Evolutionary conservation across 2,797 vertebrate genomes (phyloP).

Genomic region (Platalea minor): DNA sequence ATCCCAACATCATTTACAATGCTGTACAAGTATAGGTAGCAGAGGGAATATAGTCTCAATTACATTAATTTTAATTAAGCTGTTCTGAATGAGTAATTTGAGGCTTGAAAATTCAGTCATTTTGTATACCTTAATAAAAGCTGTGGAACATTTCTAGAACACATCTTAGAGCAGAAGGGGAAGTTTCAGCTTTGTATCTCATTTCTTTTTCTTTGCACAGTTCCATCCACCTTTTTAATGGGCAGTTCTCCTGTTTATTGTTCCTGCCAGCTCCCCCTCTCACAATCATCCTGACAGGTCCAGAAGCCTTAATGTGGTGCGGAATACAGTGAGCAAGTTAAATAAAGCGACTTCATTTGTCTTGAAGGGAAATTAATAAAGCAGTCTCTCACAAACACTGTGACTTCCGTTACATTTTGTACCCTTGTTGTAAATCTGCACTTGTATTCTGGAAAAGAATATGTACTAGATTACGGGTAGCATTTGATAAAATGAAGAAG

Average conservation of each 20-base stretch:
- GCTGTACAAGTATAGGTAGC: neutral
- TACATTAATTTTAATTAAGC: conserved; percentile 56
- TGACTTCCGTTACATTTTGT: conserved; percentile 1
- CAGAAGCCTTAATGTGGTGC: conserved; percentile 37
- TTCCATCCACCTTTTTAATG: neutral
- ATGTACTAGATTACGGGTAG: neutral
- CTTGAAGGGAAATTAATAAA: conserved; percentile 65
- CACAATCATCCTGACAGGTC: conserved; percentile 25
- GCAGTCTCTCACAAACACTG: neutral
- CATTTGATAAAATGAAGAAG: neutral
- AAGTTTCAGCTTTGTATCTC: neutral
- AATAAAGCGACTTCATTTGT: conserved; percentile 51
- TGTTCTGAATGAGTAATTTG: conserved; percentile 23
- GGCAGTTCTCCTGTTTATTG: neutral
- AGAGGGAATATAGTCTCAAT: conserved; percentile 13
- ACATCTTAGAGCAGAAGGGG: neutral
- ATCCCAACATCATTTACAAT: neutral
- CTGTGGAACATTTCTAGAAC: neutral
- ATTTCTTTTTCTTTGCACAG: neutral
- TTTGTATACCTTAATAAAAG: neutral
- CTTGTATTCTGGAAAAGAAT: neutral
- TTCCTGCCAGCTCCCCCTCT: conserved; percentile 13
- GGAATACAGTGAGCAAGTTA: conserved; percentile 58
- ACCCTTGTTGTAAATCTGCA: neutral
- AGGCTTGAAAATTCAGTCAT: neutral